phyloP scores from a whole-genome alignment of 2,888 invertebrate genomes.

The Sesamia inferens region DNA sequence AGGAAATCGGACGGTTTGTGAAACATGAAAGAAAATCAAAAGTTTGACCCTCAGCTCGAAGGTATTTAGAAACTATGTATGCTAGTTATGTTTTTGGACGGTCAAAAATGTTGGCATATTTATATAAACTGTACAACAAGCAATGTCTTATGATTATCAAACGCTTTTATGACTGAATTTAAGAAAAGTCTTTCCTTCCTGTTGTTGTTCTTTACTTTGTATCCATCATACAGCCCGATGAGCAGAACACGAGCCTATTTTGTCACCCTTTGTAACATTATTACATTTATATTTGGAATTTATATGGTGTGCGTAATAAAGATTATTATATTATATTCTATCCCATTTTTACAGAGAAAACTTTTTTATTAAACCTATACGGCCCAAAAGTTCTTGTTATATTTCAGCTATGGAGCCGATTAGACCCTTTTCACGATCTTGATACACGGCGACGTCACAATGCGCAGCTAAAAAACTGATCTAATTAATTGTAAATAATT shows the following conservation, averaged over 20 bases:
- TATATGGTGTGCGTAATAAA: background rate
- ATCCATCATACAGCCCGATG: background rate
- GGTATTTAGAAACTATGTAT: slow-evolving; percentile 10
- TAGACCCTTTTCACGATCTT: background rate
- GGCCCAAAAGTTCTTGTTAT: background rate
- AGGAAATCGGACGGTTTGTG: slow-evolving; percentile 31
- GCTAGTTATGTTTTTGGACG: background rate
- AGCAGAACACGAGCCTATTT: background rate
- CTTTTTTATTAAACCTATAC: background rate
- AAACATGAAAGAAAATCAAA: slow-evolving; percentile 56
- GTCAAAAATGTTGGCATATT: slow-evolving; percentile 7
- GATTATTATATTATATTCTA: background rate
- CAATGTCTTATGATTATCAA: background rate
- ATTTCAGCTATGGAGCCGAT: background rate
- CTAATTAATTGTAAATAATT: background rate
- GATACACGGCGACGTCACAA: background rate
- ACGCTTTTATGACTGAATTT: slow-evolving; percentile 1
- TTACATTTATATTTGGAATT: background rate
- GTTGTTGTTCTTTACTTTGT: background rate
- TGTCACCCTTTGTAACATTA: background rate
- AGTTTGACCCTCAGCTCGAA: slow-evolving; percentile 20
- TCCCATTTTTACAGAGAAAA: background rate
- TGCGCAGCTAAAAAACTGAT: background rate
- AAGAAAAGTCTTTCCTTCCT: background rate
- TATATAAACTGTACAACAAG: slow-evolving; percentile 3